Evolutionary conservation across 2,888 invertebrate genomes (phyloP).

Genomic region (Drosophila bunnanda): DNA sequence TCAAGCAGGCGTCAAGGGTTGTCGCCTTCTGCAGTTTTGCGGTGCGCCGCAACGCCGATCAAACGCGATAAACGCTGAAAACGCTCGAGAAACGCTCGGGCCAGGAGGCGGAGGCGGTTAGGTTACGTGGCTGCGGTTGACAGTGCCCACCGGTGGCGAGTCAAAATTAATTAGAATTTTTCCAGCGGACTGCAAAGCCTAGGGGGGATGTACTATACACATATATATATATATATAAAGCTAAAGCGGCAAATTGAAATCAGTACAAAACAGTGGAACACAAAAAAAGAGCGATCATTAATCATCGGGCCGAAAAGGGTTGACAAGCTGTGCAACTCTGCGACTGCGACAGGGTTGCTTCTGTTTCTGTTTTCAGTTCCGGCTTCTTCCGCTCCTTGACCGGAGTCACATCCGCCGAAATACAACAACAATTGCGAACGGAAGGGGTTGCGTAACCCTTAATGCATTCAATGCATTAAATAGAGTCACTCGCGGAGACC

Average conservation of each 20-base stretch:
- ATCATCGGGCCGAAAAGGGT: conserved; percentile 72
- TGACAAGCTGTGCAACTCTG: conserved; percentile 66
- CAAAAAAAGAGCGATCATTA: conserved; percentile 67
- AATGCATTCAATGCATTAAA: conserved; percentile 36
- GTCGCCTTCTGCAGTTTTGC: conserved; percentile 61
- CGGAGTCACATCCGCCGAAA: conserved; percentile 41
- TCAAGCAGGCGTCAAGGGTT: conserved; percentile 64
- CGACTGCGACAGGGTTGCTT: conserved; percentile 39
- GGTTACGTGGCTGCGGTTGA: conserved; percentile 69
- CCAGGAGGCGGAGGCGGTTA: conserved; percentile 25
- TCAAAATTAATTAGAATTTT: conserved; percentile 80
- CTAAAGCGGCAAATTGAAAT: conserved; percentile 70
- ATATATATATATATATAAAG: not conserved
- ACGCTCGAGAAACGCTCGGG: conserved; percentile 1
- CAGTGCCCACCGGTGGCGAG: conserved; percentile 78
- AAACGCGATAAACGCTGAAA: conserved; percentile 71
- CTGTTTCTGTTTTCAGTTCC: conserved; percentile 17
- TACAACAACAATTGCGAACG: not conserved
- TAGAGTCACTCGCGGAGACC: not conserved
- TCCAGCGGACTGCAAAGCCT: conserved; percentile 50
- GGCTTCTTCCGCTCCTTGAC: conserved; percentile 40
- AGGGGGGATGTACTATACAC: conserved; percentile 22
- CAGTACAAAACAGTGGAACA: conserved; percentile 62
- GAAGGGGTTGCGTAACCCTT: conserved; percentile 14
- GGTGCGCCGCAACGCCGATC: conserved; percentile 75